Evolutionary conservation across 2,113 vertebrate species (phyloP).

Genomic region (Sylvilagus bachmani): DNA sequence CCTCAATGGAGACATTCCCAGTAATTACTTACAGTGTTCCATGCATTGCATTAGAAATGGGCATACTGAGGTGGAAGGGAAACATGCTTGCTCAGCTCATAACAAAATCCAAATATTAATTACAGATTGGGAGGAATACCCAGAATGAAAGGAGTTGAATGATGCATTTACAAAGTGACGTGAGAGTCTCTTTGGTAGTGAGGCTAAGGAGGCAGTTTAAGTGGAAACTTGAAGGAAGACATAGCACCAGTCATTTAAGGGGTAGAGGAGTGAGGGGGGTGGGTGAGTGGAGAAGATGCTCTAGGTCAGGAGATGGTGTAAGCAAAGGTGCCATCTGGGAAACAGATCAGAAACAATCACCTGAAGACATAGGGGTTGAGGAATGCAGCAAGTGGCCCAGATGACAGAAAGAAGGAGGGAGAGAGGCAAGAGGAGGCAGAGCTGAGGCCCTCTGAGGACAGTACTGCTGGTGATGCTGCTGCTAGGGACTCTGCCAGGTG

Average conservation of each 20-base stretch:
- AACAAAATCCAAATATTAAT: background rate
- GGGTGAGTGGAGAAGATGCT: background rate
- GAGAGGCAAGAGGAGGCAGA: background rate
- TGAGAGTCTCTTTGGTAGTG: background rate
- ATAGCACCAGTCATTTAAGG: background rate
- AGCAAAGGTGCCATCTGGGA: background rate
- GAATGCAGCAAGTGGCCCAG: background rate
- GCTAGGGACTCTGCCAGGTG: no score
- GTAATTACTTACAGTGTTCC: no score
- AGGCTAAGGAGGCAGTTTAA: background rate
- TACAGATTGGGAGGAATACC: background rate
- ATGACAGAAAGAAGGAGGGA: background rate
- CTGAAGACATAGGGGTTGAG: background rate
- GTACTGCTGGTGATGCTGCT: fast-evolving
- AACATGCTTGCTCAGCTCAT: background rate
- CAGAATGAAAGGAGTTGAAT: background rate
- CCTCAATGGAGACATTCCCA: background rate
- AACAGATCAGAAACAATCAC: background rate
- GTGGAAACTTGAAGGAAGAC: background rate
- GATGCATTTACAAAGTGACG: background rate
- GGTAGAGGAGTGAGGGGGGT: background rate
- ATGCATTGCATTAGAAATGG: fast-evolving
- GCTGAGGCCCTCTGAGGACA: background rate
- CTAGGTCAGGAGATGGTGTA: background rate
- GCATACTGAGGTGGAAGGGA: background rate